Base-by-base conservation (phyloP, 1,140 invertebrate species). In the Caerostris darwini region DNA sequence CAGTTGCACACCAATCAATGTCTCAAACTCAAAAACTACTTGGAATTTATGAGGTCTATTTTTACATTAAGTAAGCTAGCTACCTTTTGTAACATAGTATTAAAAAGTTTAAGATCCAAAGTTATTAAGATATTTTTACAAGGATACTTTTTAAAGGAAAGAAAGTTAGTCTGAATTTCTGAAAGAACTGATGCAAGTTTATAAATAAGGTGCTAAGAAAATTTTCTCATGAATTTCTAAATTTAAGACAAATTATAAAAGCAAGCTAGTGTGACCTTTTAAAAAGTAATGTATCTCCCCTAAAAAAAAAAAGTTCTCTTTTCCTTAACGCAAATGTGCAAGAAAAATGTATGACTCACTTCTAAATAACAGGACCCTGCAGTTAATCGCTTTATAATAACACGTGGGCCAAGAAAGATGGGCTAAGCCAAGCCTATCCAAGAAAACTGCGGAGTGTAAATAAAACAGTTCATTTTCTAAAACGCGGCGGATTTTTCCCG, bases 321-420 rank as follows among this genome's bases (percentile, higher is more conserved):
- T 77, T 10, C 3, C 12, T 12, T 77, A 61, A 10, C 59, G 5
- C 10, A 14, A 61, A 3, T 17, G 5, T 64, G 0, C 34, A 14
- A 34, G 34, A 77, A 53, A 77, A 53, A 50, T 50, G 71, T 53
- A 77, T 69, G 67, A 77, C 10, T 50, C 50, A 50, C 34, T 53
- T 77, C 12, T 77, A 77, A 77, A 77, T 77, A 53, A 77, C 34
- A 77, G 19, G 50, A 69, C 71, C n/a, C 10, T 3, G 54, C 64
- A 58, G 19, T 59, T 85, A 50, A 59, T 57, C 19, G 57, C 67
- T 67, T 90, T 71, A 90, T 90, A 90, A 90, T 90, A 90, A 90
- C 14, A 64, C 54, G 53, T 71, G 64, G 57, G 10, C 54, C 81
- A 57, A 54, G 53, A 17, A 12, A 53, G 19, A n/a, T 53, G 5